Conservation (phyloP, 2,888 invertebrate genomes). For the Catotricha subobsoleta region DNA sequence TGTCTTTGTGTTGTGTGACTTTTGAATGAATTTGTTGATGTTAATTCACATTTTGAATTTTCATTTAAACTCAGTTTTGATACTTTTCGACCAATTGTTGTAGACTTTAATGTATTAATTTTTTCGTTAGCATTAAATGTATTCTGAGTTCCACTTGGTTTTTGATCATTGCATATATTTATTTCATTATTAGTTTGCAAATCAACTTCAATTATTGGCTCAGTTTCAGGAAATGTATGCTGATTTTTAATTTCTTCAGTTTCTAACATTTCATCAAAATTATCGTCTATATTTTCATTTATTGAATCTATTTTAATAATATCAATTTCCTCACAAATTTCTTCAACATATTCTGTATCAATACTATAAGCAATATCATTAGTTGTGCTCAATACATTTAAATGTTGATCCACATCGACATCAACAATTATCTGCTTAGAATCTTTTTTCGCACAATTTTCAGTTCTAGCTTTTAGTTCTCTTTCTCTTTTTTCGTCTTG, state of each 20-base stretch:
- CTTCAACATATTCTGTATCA: constrained; percentile 15
- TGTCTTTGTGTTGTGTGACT: neutral
- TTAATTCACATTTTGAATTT: neutral
- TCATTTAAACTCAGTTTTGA: neutral
- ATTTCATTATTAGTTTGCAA: neutral
- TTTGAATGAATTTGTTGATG: neutral
- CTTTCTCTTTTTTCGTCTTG: neutral
- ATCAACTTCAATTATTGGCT: neutral
- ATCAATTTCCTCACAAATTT: constrained; percentile 26
- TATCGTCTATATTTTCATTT: constrained; percentile 10
- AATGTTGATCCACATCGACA: neutral
- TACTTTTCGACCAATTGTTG: neutral
- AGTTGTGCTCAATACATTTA: neutral
- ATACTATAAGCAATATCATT: constrained; percentile 1
- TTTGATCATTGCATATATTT: no score
- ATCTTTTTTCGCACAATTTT: neutral
- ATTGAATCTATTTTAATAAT: neutral
- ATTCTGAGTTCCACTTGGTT: neutral
- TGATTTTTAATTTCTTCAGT: neutral
- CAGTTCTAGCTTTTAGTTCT: neutral
- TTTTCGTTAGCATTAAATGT: neutral
- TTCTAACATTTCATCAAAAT: constrained; percentile 10
- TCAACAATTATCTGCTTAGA: neutral
- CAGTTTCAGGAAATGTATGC: neutral
- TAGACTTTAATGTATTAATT: neutral